Base-by-base conservation (phyloP, 2,888 invertebrate species). In the Galeruca laticollis region DNA sequence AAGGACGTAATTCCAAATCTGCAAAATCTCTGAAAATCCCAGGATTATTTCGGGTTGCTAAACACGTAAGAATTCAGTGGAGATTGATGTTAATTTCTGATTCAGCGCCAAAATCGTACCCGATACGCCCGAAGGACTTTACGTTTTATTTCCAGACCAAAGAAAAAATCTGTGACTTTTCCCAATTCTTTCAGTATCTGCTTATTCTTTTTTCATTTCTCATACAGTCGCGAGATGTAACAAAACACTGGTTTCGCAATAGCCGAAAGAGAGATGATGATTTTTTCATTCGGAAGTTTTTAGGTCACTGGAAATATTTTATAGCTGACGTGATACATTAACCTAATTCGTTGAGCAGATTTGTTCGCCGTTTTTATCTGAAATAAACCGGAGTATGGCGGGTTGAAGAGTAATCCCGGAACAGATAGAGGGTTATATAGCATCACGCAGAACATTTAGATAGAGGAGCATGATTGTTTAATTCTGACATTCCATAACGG, bases 51-150 rank as follows among this genome's bases (percentile, higher is more conserved):
- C 49, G 51, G 18, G n/a, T 62, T 33, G 61, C 33, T 35, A 18
- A 51, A 62, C 51, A 51, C 18, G 37, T 52, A 62, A 62, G 35
- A 62, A 62, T 49, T 51, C 33, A 51, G 35, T 51, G 37, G 35
- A 51, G 61, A 47, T 60, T 60, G 60, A 62, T 51, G 52, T 62
- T 51, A 62, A 62, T 62, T 52, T 62, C 33, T 54, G 31, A 31
- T 26, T 26, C 15, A 31, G 18, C 51, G n/a, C n/a, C 21, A 52
- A 52, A 54, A 31, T 26, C 13, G 26, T 21, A 21, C n/a, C 15
- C 33, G 33, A 54, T 15, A 33, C 9, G 54, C 54, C 33, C 26
- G 31, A 54, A 31, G 54, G n/a, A 15, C 54, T 13, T 31, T 54
- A n/a, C 33, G 54, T 35, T 52, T 62, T 52, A 51, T 43, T 60